A percentile compares a stretch with the other conserved stretches of the same genome.
Evolutionary conservation across 64 coral and sea anemone genomes (phyloP).

Genomic region (Actinia tenebrosa): DNA sequence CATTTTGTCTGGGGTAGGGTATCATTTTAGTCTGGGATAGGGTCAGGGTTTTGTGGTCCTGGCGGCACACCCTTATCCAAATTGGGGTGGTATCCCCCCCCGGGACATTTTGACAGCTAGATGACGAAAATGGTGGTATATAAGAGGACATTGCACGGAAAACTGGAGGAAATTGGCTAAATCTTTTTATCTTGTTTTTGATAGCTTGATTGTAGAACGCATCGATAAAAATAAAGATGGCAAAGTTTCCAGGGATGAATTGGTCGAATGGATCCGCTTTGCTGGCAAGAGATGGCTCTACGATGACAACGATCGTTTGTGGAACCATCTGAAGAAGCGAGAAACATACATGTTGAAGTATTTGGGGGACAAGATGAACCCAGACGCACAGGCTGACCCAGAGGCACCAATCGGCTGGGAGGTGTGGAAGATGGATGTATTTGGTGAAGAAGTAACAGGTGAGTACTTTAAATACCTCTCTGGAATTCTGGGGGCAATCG

Average conservation of each 20-base stretch:
- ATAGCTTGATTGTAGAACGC: constrained; percentile 67
- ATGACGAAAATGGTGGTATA: too few relatives aligned
- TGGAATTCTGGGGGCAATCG: neutral
- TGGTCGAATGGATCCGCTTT: constrained; percentile 78
- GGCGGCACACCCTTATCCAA: too few relatives aligned
- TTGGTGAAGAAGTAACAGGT: constrained; percentile 24
- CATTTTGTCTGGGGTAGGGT: too few relatives aligned
- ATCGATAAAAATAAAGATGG: constrained; percentile 90
- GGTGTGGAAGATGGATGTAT: constrained; percentile 13
- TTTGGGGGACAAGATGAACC: constrained; percentile 9
- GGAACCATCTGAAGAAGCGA: constrained; percentile 58
- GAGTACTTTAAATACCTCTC: neutral
- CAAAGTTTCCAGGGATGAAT: constrained; percentile 57
- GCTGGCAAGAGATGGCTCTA: constrained; percentile 45
- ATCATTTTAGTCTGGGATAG: too few relatives aligned
- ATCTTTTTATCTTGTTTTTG: neutral
- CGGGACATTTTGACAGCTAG: too few relatives aligned
- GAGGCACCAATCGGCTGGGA: neutral
- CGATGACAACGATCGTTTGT: constrained; percentile 52
- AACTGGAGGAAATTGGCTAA: neutral
- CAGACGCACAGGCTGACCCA: constrained; percentile 18
- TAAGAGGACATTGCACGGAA: too few relatives aligned
- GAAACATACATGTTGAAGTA: constrained; percentile 20
- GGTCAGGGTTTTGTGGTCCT: too few relatives aligned
- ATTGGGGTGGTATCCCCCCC: too few relatives aligned